These are phyloP conservation scores for Leptura quadrifasciata DNA, from an alignment of 2,888 invertebrate genomes.

Conservation along the genomic window DNA sequence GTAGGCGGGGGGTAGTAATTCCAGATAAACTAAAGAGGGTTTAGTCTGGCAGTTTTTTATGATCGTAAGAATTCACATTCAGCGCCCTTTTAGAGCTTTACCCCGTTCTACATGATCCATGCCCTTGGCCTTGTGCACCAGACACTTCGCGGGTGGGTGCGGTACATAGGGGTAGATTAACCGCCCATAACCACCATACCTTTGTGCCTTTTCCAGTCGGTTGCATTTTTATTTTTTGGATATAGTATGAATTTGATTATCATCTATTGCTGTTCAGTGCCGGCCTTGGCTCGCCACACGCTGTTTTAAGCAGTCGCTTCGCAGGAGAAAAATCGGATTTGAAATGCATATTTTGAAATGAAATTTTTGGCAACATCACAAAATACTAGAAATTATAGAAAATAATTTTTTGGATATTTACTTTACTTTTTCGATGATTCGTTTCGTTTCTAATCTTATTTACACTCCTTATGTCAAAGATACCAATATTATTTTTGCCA, in stretches of 20 bases:
- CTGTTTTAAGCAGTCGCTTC: not conserved
- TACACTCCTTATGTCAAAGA: too few relatives aligned
- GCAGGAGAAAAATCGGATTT: not conserved
- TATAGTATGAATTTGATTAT: constrained; percentile 37
- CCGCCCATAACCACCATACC: constrained; percentile 31
- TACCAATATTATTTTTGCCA: too few relatives aligned
- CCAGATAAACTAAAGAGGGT: constrained; percentile 23
- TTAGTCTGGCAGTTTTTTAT: constrained; percentile 38
- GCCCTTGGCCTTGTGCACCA: constrained; percentile 35
- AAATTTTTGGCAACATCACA: not conserved
- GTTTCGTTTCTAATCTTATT: too few relatives aligned
- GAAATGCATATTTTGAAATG: not conserved
- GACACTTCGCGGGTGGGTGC: constrained; percentile 24
- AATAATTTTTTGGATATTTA: too few relatives aligned
- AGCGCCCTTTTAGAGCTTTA: not conserved
- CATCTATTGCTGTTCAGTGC: constrained; percentile 6
- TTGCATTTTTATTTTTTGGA: constrained; percentile 37
- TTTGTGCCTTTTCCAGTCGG: constrained; percentile 37
- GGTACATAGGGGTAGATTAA: constrained; percentile 25
- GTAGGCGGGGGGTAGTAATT: not conserved
- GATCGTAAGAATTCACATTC: constrained; percentile 33
- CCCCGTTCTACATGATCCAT: constrained; percentile 22
- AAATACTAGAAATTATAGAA: too few relatives aligned
- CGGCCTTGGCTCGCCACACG: not conserved
- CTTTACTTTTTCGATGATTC: too few relatives aligned